Base-by-base conservation (phyloP, 2,113 vertebrate genomes). In the Brachyhypopomus occidentalis region DNA sequence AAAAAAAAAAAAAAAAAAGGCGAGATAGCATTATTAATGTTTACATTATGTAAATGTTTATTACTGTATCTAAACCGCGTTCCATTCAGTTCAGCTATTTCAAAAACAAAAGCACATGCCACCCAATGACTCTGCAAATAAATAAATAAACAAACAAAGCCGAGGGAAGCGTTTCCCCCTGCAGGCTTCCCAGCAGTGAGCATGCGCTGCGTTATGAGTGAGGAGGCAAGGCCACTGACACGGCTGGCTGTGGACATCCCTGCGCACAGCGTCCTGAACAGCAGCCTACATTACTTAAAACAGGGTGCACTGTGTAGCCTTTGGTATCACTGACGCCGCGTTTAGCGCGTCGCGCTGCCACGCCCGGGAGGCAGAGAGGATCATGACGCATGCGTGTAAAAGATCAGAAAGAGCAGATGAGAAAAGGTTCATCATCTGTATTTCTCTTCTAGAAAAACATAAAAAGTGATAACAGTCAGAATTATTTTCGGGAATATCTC, bases 21-120 rank as follows among this genome's bases (percentile, higher is more conserved):
- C 8, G 19, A 22, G 56, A 78, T 69, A 74, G 48, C 48, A 78
- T 72, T 64, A 78, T 72, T 64, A 77, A 77, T 74, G 75, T 78
- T 78, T 83, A 59, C 66, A 73, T 74, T 48, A 74, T 60, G 73
- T 63, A 76, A 78, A 22, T 78, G 76, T 73, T 73, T 48, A 78
- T 78, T 62, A 62, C 56, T 36, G 36, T 72, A 41, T 70, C 52
- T 36, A 9, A 70, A 55, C 12, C 69, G 76, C 48, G 48, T 70
- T 67, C 23, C 64, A 20, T 38, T 83, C 20, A 4, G 59, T 74
- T 59, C 41, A 59, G 30, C 70, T 12, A 16, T 52, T 9, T 69
- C 48, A 38, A 69, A 69, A 66, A 59, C 30, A 25, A 58, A 78
- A 2, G 16, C 19, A 36, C 5, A 6, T n/a, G 19, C 27, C 16